phyloP scores from a whole-genome alignment of 1,140 invertebrate species.

The Probaryconus sp. region DNA sequence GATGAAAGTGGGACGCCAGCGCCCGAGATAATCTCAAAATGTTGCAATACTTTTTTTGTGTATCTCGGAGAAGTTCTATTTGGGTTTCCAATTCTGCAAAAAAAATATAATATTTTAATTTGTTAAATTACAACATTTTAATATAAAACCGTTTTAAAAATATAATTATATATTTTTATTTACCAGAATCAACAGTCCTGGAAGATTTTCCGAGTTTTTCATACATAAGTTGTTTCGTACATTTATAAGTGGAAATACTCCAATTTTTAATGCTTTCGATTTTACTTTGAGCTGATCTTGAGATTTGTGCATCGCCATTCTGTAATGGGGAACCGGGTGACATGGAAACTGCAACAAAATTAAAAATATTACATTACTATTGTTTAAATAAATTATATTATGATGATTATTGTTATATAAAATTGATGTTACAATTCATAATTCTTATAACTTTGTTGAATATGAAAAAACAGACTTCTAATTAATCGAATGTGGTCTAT shows the following conservation, averaged over 20 bases:
- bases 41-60: slow-evolving; percentile 95
- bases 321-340: slow-evolving; percentile 80
- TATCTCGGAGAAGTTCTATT: slow-evolving; percentile 94
- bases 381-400: no score
- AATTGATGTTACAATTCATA: no score
- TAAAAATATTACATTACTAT: not conserved
- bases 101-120: slow-evolving; percentile 14
- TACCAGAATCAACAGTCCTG: slow-evolving; percentile 92
- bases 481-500: no score
- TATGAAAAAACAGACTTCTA: no score
- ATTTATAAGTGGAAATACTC: slow-evolving; percentile 98
- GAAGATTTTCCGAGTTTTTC: slow-evolving; percentile 96
- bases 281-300: slow-evolving; percentile 83
- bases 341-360: slow-evolving; percentile 46
- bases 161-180: slow-evolving; percentile 30
- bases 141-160: not conserved
- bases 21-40: slow-evolving; percentile 90
- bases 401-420: no score
- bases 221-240: slow-evolving; percentile 95
- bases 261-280: slow-evolving; percentile 96
- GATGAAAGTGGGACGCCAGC: slow-evolving; percentile 91
- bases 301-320: slow-evolving; percentile 81
- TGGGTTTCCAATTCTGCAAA: slow-evolving; percentile 91
- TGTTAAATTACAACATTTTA: no score
- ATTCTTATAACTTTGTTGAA: not conserved